A percentile compares a stretch with the other conserved stretches of the same genome.
These are phyloP conservation scores for Marisa cornuarietis DNA, from an alignment of 1,140 invertebrate genomes.

Conservation along the genomic window DNA sequence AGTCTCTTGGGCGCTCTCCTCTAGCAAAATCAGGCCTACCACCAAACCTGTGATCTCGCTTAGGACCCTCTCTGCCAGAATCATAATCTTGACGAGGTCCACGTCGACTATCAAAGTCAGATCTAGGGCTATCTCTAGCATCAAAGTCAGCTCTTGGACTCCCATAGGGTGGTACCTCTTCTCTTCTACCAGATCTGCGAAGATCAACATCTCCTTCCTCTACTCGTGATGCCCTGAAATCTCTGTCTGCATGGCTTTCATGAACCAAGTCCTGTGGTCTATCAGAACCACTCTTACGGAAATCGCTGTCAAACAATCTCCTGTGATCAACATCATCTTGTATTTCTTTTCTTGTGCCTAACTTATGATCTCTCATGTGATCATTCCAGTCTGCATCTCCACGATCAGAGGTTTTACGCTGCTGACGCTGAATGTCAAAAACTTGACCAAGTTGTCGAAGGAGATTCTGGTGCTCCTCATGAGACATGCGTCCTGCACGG, in stretches of 20 bases:
- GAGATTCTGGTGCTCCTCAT: constrained; percentile 79
- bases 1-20: constrained; percentile 6
- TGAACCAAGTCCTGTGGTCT: background rate
- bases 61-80: constrained; percentile 2
- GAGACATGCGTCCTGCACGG: constrained; percentile 79
- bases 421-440: constrained; percentile 77
- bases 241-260: constrained; percentile 6
- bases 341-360: background rate
- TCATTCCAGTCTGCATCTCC: background rate
- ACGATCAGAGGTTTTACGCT: background rate
- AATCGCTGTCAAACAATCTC: constrained; percentile 6
- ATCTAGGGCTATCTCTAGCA: constrained; percentile 6
- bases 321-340: constrained; percentile 17
- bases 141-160: constrained; percentile 19
- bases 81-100: constrained; percentile 16
- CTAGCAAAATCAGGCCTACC: constrained; percentile 6
- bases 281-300: constrained; percentile 11
- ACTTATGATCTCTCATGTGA: constrained; percentile 13
- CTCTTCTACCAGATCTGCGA: constrained; percentile 6
- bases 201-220: constrained; percentile 16
- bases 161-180: background rate
- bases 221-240: background rate
- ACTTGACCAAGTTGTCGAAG: constrained; percentile 78
- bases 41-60: background rate
- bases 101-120: constrained; percentile 25